A percentile compares a stretch with the other conserved stretches of the same genome.
Evolutionary conservation across 2,113 vertebrate species (phyloP).

Genomic region (Syngnathus scovelli): DNA sequence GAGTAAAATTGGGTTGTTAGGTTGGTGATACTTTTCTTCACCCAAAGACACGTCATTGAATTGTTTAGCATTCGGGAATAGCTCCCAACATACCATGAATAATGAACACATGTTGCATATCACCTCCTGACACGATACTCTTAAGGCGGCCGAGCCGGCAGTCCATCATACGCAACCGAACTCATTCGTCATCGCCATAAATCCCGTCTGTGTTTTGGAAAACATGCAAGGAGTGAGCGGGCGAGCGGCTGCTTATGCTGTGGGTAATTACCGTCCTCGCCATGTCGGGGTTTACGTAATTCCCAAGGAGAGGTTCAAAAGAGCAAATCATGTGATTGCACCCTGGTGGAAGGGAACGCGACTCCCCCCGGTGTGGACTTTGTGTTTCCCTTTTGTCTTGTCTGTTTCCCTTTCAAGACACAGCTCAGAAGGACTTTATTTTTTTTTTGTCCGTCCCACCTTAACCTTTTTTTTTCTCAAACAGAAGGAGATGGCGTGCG

Average conservation of each 20-base stretch:
- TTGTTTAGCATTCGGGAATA: background rate
- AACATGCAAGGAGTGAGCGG: constrained; percentile 3
- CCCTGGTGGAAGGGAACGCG: constrained; percentile 30
- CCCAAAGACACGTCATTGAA: background rate
- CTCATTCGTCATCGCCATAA: constrained; percentile 11
- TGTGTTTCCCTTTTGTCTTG: constrained; percentile 36
- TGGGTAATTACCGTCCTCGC: constrained; percentile 29
- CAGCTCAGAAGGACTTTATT: constrained; percentile 12
- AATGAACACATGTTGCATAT: background rate
- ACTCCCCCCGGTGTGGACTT: constrained; percentile 34
- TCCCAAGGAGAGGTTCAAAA: constrained; percentile 40
- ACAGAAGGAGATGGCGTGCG: constrained; percentile 38
- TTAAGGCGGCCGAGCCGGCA: background rate
- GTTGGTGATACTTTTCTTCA: background rate
- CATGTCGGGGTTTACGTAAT: constrained; percentile 37
- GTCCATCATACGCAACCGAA: background rate
- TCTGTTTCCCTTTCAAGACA: constrained; percentile 17
- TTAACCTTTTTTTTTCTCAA: constrained; percentile 19
- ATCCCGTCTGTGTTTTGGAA: constrained; percentile 13
- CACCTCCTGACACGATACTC: background rate
- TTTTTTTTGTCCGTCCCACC: constrained; percentile 24
- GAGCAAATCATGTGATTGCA: constrained; percentile 42
- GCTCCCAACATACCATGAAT: background rate
- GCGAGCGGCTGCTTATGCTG: constrained; percentile 6
- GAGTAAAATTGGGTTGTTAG: background rate